Evolutionary conservation across 53 echinoderm and acorn worm species (phyloP), one percentile per base, ranked within the genome.

Genomic region (Mesocentrotus franciscanus): DNA sequence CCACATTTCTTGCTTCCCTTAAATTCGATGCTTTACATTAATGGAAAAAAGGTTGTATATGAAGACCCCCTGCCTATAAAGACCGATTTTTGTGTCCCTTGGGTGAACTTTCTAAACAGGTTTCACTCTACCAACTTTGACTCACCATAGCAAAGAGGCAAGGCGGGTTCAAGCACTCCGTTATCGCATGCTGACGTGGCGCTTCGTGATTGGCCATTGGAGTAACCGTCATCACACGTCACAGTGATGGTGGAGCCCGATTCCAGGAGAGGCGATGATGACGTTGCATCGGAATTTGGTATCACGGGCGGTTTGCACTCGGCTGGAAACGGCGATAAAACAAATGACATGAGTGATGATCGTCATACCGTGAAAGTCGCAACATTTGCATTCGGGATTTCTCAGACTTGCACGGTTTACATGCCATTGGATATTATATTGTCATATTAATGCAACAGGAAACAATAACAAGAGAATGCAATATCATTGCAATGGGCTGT

Each of bases 61-160:
- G 6, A 49, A 49, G 6, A 49, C 3, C 3, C 3, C 3, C 49
- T 49, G 2, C 49, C 3, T 49, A 49, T 49, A 49, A 49, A 5
- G 49, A 49, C 49, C 49, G 6, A 49, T 49, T 4, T 49, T 49
- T 11, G 15, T 61, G 61, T 61, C 17, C 61, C 61, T 18, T 17
- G 61, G 61, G 4, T 61, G 61, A 61, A 61, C 18, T 61, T 61
- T 17, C 18, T 15, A 61, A 61, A 61, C 14, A 61, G 17, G 18
- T 68, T 22, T 5, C 68, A 68, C 6, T 22, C 20, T 49, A 49
- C 49, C 49, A 49, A 49, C 6, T 30, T 30, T 33, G 32, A 32
- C 94, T 83, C 17, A 93, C 94, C 84, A 57, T 93, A 93, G 18
- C 94, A 93, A 15, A 83, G 26, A 33, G 94, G 94, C 0, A 81